phyloP scores from a whole-genome alignment of 2,113 vertebrate species.

The Colossoma macropomum region DNA sequence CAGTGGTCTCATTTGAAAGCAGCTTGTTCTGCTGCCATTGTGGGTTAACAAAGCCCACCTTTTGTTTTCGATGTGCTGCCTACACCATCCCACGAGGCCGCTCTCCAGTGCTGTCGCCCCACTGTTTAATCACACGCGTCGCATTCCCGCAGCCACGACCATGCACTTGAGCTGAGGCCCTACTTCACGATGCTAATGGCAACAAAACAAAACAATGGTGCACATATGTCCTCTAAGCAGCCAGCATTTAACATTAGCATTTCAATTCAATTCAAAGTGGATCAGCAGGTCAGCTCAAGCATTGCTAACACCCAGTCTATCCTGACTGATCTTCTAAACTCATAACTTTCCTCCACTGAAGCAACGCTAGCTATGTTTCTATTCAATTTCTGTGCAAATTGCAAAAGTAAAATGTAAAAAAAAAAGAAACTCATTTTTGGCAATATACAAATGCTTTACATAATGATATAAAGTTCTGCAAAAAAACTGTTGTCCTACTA shows the following conservation, averaged over 20 bases:
- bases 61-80: neutral
- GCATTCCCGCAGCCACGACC: neutral
- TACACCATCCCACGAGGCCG: neutral
- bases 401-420: too few species aligned
- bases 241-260: neutral
- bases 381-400: too few species aligned
- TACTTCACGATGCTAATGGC: neutral
- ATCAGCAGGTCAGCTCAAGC: neutral
- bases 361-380: too few species aligned
- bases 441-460: too few species aligned
- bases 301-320: neutral
- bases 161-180: neutral
- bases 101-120: neutral
- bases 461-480: too few species aligned
- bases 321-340: neutral
- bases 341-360: too few species aligned
- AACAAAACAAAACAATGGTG: neutral
- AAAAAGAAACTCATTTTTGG: too few species aligned
- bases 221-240: neutral
- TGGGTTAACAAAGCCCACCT: neutral
- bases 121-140: too few species aligned
- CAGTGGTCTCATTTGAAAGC: neutral
- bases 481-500: too few species aligned
- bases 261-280: neutral
- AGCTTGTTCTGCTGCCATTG: neutral